Evolutionary conservation across 2,888 invertebrate genomes (phyloP), one percentile per base, ranked within the genome.

Genomic region (Trichopria drosophilae): DNA sequence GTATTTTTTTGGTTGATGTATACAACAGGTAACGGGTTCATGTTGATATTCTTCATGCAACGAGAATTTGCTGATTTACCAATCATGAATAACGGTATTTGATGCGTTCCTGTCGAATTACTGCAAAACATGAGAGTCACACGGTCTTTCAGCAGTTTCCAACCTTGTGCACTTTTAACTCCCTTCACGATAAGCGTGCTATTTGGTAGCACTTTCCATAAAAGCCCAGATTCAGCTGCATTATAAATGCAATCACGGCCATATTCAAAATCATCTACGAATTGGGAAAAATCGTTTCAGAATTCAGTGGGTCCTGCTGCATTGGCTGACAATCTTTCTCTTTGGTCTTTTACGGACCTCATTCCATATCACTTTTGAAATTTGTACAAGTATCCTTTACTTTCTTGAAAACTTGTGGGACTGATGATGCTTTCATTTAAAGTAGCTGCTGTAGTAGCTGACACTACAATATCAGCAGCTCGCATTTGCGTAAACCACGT

Each of bases 31-130:
- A 59, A 40, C n/a, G n/a, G n/a, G n/a, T n/a, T n/a, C 22, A 16
- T 47, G 10, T 46, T 46, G 4, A 60, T 29, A 35, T 52, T 55
- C 49, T 60, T 62, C 36, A 66, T 67, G 39, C 60, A 60, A 12
- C 61, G 37, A 13, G 65, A 62, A 16, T 63, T 59, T 45, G 58
- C 58, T 15, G 57, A 52, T 54, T 67, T 69, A 4, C 64, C 66
- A 39, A 71, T 61, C 7, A 68, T 35, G 34, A 68, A 54, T 43
- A 66, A 41, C 16, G 61, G 57, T 6, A 66, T 51, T 56, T 61
- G 64, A 46, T 67, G 65, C 2, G 57, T 60, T 4, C 66, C 66
- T n/a, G 53, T 52, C 6, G 62, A 58, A 53, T 66, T 68, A 5
- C 56, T 57, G 45, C 66, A 66, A 12, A 59, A 41, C 59, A 68